Percentiles rank a stretch among this genome's conserved stretches.
Evolutionary conservation across 2,113 vertebrate species (phyloP).

Genomic region (Caloenas nicobarica): DNA sequence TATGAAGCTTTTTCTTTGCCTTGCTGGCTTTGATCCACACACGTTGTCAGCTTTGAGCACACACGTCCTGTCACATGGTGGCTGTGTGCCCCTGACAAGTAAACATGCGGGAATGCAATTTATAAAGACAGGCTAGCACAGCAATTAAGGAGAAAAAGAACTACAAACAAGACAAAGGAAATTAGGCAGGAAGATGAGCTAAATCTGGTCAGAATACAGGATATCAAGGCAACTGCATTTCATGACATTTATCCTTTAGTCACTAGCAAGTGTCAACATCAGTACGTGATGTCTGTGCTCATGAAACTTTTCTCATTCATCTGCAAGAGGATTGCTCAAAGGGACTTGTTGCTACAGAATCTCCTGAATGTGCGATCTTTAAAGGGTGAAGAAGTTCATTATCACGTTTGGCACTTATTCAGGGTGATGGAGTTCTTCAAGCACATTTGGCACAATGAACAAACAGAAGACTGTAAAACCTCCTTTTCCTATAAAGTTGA

Average conservation of each 20-base stretch:
- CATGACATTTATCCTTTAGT: conserved; percentile 44
- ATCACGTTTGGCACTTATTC: neutral
- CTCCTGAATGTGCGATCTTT: neutral
- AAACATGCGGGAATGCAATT: conserved; percentile 76
- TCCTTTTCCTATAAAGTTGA: neutral
- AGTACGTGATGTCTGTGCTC: conserved; percentile 25
- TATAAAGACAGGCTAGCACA: conserved; percentile 59
- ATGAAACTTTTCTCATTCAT: conserved; percentile 8
- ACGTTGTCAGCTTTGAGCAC: conserved; percentile 78
- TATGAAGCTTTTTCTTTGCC: conserved; percentile 76
- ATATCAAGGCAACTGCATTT: conserved; percentile 49
- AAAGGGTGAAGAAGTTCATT: conserved; percentile 22
- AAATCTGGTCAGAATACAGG: conserved; percentile 67
- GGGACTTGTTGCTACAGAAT: conserved; percentile 17
- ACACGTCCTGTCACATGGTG: conserved; percentile 82
- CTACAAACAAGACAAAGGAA: conserved; percentile 69
- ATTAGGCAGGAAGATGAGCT: conserved; percentile 62
- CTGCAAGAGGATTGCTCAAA: conserved; percentile 5
- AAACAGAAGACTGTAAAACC: conserved; percentile 21
- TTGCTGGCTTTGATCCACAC: conserved; percentile 78
- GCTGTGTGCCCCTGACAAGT: conserved; percentile 68
- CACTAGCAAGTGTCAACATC: conserved; percentile 44
- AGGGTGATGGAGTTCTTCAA: conserved; percentile 8
- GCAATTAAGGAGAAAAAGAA: conserved; percentile 59
- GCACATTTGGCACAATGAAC: neutral